These are phyloP conservation scores for Chondrilla cf. caribensis DNA, from an alignment of 37 sponge, comb jelly and placozoan species.

Conservation along the genomic window DNA sequence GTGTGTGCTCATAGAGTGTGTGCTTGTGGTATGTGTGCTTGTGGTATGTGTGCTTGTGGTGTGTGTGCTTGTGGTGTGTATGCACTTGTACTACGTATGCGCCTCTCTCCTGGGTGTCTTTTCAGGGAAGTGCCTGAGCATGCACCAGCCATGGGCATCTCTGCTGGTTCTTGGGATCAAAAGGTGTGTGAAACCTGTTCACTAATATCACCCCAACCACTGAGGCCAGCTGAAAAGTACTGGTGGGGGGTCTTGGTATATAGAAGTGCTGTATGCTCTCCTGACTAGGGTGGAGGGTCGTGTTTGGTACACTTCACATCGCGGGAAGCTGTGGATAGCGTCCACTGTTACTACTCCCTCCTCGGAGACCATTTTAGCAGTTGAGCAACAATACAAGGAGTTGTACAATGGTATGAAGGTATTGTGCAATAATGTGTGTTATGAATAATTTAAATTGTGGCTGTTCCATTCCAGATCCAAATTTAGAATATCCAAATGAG, in stretches of 20 bases:
- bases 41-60: too few relatives aligned
- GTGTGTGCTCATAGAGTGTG: too few relatives aligned
- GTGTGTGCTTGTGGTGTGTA: too few relatives aligned
- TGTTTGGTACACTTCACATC: conserved; percentile 92
- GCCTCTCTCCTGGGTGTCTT: too few relatives aligned
- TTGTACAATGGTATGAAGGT: conserved; percentile 41
- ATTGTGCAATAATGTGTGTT: not conserved
- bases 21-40: too few relatives aligned
- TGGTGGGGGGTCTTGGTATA: too few relatives aligned
- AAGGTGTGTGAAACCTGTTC: conserved; percentile 43
- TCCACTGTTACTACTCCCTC: conserved; percentile 61
- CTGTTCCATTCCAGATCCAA: not conserved
- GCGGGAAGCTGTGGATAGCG: conserved; percentile 97
- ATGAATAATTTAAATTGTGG: not conserved
- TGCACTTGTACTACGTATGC: too few relatives aligned
- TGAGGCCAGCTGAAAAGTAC: not conserved
- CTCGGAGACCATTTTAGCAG: conserved; percentile 34
- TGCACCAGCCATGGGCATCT: conserved; percentile 99
- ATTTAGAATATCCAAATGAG: conserved; percentile 60
- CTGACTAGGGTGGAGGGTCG: conserved; percentile 77
- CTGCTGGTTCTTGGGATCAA: conserved; percentile 92
- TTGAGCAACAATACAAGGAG: conserved; percentile 63
- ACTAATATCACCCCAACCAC: not conserved
- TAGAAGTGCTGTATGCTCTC: too few relatives aligned
- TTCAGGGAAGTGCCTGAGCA: conserved; percentile 91